Base-by-base conservation (phyloP, 1,140 invertebrate species). In the Planococcus citri region DNA sequence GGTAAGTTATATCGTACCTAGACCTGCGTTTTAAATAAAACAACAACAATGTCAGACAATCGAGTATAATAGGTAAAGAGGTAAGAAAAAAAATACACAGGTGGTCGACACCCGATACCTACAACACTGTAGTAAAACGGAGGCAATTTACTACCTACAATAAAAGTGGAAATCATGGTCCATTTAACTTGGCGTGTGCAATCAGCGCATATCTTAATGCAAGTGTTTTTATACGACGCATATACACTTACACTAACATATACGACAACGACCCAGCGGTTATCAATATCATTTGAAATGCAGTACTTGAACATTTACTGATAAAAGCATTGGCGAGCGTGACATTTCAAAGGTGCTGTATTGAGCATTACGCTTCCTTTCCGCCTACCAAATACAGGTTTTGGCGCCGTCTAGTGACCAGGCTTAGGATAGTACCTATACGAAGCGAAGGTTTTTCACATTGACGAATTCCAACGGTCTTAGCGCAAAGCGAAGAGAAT, bases 131-230 rank as follows among this genome's bases (percentile, higher is more conserved):
- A 17, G 60, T 64, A 64, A 64, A 25, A 64, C 25, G 21, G 60
- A 64, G 60, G 60, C 60, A 27, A 64, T 64, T 64, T 64, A 64
- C 60, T 64, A 64, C 22, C 25, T 64, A 64, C 60, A 64, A 64
- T 64, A 64, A 64, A 64, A 64, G 60, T 64, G 25, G 60, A 64
- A 64, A 64, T 64, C 25, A 64, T 27, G 60, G 60, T 64, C 60
- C 60, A 27, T 64, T 64, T 64, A 64, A 64, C 60, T 64, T 64
- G 60, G 60, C 60, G 60, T 64, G 60, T 25, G 60, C 60, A 64
- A 64, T 64, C 60, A 64, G 60, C 60, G 60, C 60, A 64, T 64
- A 64, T 64, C 60, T 64, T 64, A 64, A 64, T 64, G 60, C 41
- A 64, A 64, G 60, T 27, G 21, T 60, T 64, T 64, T 27, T 24